Base-by-base conservation (phyloP, 2,888 invertebrate species). In the Zele albiditarsus region DNA sequence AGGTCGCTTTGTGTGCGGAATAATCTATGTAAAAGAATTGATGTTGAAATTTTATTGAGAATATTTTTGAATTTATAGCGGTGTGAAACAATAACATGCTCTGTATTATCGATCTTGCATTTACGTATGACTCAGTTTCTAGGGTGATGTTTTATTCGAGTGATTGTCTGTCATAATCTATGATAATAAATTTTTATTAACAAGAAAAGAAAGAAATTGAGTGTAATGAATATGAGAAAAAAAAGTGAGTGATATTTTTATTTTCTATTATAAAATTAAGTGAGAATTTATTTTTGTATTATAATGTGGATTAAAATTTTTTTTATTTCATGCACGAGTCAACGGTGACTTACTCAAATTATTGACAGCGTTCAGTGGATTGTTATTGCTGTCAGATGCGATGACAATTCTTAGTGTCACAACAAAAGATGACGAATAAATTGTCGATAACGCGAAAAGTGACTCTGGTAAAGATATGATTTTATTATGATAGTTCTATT, bases 331-430 rank as follows among this genome's bases (percentile, higher is more conserved):
- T 58, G 49, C 53, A 20, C 53, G 20, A 53, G 31, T 38, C 23
- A 23, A 38, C 53, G 25, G 60, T 27, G 46, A 71, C 70, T 71
- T 62, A 71, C 70, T 62, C 42, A 28, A 62, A 71, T 60, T 62
- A 1, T 62, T 28, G 46, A 23, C 14, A 66, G 23, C 25, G 23
- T 23, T 53, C 20, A 53, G 20, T 53, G 53, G 20, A 38, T 5
- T n/a, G 53, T 53, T 53, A 53, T 53, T 53, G 53, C 20, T 53
- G 53, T 53, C 53, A 53, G 20, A 53, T 53, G 6, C 2, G 8
- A 53, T 20, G n/a, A n/a, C n/a, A 53, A 4, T 53, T 53, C 1
- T 20, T 20, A n/a, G n/a, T n/a, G 8, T 53, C 10, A 8, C 20
- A 53, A 20, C 20, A 20, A 3, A 3, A n/a, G n/a, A 46, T 16